Conservation (phyloP, 2,797 vertebrate genomes). For the Pipistrellus pipistrellus region DNA sequence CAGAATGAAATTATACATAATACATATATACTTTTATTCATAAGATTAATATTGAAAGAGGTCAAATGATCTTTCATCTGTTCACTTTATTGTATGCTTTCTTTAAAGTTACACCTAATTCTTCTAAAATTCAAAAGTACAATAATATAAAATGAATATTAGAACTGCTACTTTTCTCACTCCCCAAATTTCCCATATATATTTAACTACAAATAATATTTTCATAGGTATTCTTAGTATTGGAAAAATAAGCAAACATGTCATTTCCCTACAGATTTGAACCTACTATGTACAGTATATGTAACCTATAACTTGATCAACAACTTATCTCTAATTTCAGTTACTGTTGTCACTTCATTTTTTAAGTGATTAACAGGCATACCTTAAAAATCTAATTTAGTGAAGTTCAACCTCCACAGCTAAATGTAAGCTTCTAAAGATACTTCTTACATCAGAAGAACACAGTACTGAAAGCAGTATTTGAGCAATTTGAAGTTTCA, state of each 20-base stretch:
- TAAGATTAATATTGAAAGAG: constrained; percentile 72
- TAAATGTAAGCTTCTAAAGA: background rate
- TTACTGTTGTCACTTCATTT: background rate
- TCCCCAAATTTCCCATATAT: background rate
- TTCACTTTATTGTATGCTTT: background rate
- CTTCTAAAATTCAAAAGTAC: constrained; percentile 15
- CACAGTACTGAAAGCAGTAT: background rate
- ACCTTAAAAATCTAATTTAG: constrained; percentile 74
- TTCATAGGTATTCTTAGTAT: background rate
- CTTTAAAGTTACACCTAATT: background rate
- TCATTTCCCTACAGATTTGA: background rate
- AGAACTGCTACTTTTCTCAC: background rate
- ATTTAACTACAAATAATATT: background rate
- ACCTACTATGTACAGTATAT: background rate
- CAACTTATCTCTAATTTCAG: background rate
- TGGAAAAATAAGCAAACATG: background rate
- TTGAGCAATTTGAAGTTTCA: constrained; percentile 1
- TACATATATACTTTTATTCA: constrained; percentile 53
- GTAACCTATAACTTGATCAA: constrained; percentile 1
- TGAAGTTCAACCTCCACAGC: background rate
- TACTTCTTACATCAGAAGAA: background rate
- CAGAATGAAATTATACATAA: constrained; percentile 23
- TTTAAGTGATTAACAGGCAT: constrained; percentile 63
- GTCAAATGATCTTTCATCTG: background rate
- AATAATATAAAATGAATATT: background rate